phyloP scores from a whole-genome alignment of 2,797 vertebrate species.

The Labroides dimidiatus region DNA sequence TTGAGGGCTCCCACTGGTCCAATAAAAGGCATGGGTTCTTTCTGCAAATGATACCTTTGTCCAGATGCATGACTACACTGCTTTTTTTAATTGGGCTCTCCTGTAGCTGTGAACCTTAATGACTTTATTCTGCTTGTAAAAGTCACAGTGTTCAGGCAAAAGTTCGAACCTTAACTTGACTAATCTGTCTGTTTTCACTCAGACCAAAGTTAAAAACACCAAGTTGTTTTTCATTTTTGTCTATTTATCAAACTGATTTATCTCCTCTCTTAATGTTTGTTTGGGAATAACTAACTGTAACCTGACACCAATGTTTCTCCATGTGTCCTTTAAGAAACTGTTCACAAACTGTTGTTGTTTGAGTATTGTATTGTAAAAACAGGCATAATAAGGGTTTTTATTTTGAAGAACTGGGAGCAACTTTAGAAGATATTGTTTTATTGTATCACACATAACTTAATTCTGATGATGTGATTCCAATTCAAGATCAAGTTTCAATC shows the following conservation, averaged over 20 bases:
- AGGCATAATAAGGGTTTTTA: not conserved
- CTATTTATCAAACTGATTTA: not conserved
- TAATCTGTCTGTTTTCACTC: conserved; percentile 22
- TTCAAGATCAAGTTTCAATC: conserved; percentile 4
- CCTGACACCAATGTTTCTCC: too few species aligned
- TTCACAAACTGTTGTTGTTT: too few species aligned
- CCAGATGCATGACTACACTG: conserved; percentile 63
- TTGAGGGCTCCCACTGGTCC: conserved; percentile 62
- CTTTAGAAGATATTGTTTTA: not conserved
- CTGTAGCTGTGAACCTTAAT: conserved; percentile 81
- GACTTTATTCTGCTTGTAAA: conserved; percentile 84
- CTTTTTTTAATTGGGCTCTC: conserved; percentile 83
- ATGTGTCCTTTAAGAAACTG: too few species aligned
- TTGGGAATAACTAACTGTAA: too few species aligned
- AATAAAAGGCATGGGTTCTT: conserved; percentile 75
- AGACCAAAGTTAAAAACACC: too few species aligned
- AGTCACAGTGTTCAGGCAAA: conserved; percentile 73
- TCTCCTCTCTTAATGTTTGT: too few species aligned
- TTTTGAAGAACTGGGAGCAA: not conserved
- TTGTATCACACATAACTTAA: too few species aligned
- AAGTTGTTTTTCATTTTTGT: not conserved
- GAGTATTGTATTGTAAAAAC: not conserved
- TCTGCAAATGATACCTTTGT: conserved; percentile 76
- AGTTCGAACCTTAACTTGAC: conserved; percentile 76
- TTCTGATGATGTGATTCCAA: too few species aligned